phyloP scores from a whole-genome alignment of 1,140 invertebrate genomes.

The Mizuhopecten yessoensis region DNA sequence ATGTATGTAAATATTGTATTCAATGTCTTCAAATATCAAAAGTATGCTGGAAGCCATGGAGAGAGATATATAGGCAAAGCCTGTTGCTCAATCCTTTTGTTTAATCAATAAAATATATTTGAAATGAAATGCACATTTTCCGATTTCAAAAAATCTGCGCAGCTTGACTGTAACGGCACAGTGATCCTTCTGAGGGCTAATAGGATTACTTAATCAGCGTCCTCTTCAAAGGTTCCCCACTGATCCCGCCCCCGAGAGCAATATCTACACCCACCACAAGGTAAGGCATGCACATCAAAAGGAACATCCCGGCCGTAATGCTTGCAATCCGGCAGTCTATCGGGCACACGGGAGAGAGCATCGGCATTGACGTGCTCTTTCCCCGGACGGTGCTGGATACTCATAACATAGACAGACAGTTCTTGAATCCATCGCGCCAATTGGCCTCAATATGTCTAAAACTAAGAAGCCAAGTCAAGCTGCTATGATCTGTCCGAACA shows the following conservation, averaged over 20 bases:
- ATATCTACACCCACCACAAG: neutral
- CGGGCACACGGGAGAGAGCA: no score
- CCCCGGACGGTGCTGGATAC: constrained; percentile 47
- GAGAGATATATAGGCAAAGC: no score
- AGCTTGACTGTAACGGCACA: neutral
- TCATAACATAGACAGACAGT: constrained; percentile 30
- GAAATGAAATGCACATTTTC: no score
- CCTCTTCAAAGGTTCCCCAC: neutral
- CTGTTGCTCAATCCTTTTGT: no score
- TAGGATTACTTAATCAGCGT: neutral
- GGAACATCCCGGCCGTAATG: neutral
- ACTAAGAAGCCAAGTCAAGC: constrained; percentile 25
- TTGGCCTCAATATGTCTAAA: constrained; percentile 43
- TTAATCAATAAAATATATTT: no score
- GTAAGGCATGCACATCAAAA: neutral
- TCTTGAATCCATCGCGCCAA: constrained; percentile 4
- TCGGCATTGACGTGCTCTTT: constrained; percentile 30
- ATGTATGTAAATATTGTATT: no score
- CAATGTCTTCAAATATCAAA: no score
- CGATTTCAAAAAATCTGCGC: neutral
- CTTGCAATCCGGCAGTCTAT: neutral
- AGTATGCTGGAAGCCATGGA: no score
- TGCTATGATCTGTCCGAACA: constrained; percentile 45
- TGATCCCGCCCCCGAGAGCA: neutral
- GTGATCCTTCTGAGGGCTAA: neutral